A percentile compares a stretch with the other conserved stretches of the same genome.
phyloP scores from a whole-genome alignment of 2,113 vertebrate genomes.

The Myotis lucifugus region DNA sequence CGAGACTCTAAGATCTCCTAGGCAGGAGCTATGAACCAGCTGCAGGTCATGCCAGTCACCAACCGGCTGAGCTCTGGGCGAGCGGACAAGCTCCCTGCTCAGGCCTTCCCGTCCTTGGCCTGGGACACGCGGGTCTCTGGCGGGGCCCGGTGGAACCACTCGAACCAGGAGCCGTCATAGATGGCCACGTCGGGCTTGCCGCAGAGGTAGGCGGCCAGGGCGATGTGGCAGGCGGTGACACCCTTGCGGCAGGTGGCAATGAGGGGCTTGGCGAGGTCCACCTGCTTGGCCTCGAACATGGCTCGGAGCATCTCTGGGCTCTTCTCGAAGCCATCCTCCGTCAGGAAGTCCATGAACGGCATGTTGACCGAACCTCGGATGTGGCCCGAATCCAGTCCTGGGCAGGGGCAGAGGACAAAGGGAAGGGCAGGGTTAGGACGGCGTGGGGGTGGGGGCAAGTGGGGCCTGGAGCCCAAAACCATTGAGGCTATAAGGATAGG shows the following conservation, averaged over 20 bases:
- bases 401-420: neutral
- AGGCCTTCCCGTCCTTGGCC: constrained; percentile 78
- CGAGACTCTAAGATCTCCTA: neutral
- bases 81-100: neutral
- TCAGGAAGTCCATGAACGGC: constrained; percentile 91
- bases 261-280: constrained; percentile 89
- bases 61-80: rapidly evolving
- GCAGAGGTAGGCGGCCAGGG: constrained; percentile 91
- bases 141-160: constrained; percentile 92
- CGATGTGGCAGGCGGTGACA: constrained; percentile 93
- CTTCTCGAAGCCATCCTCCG: constrained; percentile 88
- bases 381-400: constrained; percentile 92
- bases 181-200: constrained; percentile 89
- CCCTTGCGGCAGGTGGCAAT: constrained; percentile 92
- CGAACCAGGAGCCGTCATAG: constrained; percentile 95
- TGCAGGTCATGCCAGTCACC: neutral
- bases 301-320: constrained; percentile 84
- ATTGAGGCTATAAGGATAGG: neutral
- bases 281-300: constrained; percentile 87
- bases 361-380: constrained; percentile 92
- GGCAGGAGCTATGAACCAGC: neutral
- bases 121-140: constrained; percentile 89
- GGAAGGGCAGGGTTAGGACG: constrained; percentile 16
- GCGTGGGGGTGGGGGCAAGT: rapidly evolving
- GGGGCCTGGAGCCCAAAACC: neutral